Conservation (phyloP, 2,888 invertebrate species). For the Sinohyriopsis cumingii region DNA sequence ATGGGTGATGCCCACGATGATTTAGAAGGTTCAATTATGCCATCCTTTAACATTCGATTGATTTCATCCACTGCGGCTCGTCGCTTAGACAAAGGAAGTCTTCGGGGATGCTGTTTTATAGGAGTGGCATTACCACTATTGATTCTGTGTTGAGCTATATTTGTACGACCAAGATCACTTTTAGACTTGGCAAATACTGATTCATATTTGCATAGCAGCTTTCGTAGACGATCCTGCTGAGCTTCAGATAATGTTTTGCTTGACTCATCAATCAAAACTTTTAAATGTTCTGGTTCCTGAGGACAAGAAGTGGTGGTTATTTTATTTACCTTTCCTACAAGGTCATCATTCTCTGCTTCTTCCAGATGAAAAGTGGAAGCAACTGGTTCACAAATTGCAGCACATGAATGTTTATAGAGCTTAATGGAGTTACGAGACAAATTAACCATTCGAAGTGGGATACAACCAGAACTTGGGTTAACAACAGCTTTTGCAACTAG, state of each 20-base stretch:
- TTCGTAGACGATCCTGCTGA: not conserved
- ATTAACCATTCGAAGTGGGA: not conserved
- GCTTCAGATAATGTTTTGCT: too few species aligned
- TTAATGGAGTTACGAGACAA: not conserved
- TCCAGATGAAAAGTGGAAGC: not conserved
- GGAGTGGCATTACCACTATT: not conserved
- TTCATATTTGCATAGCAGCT: conserved; percentile 3
- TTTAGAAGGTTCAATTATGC: too few species aligned
- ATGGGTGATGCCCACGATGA: too few species aligned
- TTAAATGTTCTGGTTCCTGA: not conserved
- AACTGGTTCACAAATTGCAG: not conserved
- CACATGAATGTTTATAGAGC: not conserved
- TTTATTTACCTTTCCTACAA: not conserved
- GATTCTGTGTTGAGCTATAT: not conserved
- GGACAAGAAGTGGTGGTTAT: not conserved
- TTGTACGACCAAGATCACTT: conserved; percentile 7
- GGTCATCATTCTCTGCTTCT: not conserved
- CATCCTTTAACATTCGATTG: too few species aligned
- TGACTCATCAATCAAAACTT: too few species aligned
- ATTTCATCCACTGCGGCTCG: too few species aligned
- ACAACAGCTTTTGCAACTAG: not conserved
- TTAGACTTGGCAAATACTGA: conserved; percentile 1
- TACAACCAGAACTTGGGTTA: not conserved
- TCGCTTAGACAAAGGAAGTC: too few species aligned
- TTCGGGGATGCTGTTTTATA: not conserved